Conservation (phyloP, 2,113 vertebrate genomes). For the Myodes glareolus region DNA sequence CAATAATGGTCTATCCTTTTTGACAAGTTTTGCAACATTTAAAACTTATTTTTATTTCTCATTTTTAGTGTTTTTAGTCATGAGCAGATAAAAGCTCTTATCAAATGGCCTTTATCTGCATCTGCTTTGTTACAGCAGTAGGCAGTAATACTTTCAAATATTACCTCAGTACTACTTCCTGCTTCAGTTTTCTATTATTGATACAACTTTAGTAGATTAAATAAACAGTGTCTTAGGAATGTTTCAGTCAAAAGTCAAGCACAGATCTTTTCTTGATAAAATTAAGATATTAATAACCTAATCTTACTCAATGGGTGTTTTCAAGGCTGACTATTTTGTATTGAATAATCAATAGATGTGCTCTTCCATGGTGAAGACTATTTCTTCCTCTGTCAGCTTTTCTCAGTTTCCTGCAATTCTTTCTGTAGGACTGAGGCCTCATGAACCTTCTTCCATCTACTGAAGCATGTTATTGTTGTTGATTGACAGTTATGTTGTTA, state of each 20-base stretch:
- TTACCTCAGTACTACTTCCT: neutral
- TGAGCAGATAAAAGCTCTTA: neutral
- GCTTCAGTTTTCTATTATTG: neutral
- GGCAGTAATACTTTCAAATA: neutral
- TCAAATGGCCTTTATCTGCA: neutral
- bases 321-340: neutral
- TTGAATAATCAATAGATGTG: neutral
- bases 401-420: neutral
- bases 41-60: neutral
- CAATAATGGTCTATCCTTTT: neutral
- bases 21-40: neutral
- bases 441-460: neutral
- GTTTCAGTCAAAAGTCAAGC: neutral
- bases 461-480: neutral
- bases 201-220: neutral
- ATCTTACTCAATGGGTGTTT: neutral
- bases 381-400: neutral
- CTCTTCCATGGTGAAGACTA: neutral
- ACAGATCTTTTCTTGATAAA: neutral
- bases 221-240: neutral
- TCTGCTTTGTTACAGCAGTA: neutral
- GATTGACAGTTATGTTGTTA: neutral
- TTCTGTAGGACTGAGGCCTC: neutral
- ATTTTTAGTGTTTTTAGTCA: neutral
- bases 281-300: neutral